Conservation (phyloP, 2,888 invertebrate species). For the Halictus quadricinctus region DNA sequence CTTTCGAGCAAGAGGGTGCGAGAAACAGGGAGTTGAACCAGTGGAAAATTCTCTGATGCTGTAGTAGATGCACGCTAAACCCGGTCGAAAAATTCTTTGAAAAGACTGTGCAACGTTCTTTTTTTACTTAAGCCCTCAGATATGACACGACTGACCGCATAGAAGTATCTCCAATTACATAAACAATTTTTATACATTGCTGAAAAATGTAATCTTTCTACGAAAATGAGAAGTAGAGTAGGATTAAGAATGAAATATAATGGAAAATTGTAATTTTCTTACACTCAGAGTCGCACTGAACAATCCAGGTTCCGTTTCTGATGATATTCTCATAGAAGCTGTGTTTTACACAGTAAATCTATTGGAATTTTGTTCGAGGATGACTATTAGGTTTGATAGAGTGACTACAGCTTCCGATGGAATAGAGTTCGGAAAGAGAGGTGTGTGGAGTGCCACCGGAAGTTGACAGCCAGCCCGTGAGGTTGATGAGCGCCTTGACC, state of each 20-base stretch:
- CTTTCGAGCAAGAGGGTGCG: background rate
- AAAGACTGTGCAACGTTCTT: background rate
- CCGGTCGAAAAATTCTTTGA: background rate
- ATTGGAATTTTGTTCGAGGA: background rate
- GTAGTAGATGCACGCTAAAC: background rate
- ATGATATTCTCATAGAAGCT: background rate
- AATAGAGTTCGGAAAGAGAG: background rate
- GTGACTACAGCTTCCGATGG: background rate
- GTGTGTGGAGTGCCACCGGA: slow-evolving; percentile 6
- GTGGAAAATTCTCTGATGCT: background rate
- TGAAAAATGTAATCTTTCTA: background rate
- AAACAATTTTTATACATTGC: background rate
- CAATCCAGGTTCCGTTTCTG: background rate
- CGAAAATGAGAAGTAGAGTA: background rate
- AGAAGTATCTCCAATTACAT: too few species aligned
- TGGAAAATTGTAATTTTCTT: background rate
- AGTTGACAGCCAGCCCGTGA: slow-evolving; percentile 30
- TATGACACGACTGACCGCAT: too few species aligned
- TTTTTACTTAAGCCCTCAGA: too few species aligned
- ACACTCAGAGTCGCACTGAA: background rate
- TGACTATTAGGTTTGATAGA: background rate
- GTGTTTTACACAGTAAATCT: background rate
- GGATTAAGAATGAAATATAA: background rate
- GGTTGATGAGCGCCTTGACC: slow-evolving; percentile 37
- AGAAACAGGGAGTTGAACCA: background rate